Evolutionary conservation across 2,113 vertebrate genomes (phyloP).

Genomic region (Grammomys dolichurus): DNA sequence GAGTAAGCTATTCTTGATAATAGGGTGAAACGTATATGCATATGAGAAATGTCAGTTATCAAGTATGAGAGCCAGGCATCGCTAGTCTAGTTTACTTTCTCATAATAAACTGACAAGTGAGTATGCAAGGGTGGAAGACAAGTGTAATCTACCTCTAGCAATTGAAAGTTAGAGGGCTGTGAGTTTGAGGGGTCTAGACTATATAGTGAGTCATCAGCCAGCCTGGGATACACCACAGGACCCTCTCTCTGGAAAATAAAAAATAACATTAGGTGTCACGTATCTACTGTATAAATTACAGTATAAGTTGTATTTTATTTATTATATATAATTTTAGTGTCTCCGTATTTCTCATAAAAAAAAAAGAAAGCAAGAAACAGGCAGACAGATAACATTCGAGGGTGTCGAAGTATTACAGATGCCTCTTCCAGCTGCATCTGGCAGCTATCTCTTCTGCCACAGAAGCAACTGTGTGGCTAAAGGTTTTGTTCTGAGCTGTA

Average conservation of each 20-base stretch:
- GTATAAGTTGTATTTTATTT: neutral
- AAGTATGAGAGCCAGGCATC: neutral
- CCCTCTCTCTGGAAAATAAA: neutral
- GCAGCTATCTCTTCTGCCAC: neutral
- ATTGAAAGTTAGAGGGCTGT: neutral
- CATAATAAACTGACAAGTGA: too few species aligned
- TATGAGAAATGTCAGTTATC: slow-evolving; percentile 16
- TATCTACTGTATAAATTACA: neutral
- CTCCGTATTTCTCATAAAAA: too few species aligned
- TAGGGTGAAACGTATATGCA: neutral
- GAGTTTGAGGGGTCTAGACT: neutral
- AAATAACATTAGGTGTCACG: neutral
- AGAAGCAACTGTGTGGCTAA: neutral
- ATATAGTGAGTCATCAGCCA: neutral
- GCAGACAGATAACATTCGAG: neutral
- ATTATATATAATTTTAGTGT: too few species aligned
- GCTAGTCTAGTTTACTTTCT: neutral
- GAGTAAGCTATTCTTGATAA: neutral
- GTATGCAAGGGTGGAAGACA: neutral
- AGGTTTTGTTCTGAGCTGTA: neutral
- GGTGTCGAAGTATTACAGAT: neutral
- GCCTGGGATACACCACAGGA: neutral
- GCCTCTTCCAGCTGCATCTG: neutral
- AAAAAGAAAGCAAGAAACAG: neutral
- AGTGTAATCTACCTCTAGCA: neutral